Evolutionary conservation across 2,888 invertebrate genomes (phyloP).

Genomic region (Dryocosmus kuriphilus): DNA sequence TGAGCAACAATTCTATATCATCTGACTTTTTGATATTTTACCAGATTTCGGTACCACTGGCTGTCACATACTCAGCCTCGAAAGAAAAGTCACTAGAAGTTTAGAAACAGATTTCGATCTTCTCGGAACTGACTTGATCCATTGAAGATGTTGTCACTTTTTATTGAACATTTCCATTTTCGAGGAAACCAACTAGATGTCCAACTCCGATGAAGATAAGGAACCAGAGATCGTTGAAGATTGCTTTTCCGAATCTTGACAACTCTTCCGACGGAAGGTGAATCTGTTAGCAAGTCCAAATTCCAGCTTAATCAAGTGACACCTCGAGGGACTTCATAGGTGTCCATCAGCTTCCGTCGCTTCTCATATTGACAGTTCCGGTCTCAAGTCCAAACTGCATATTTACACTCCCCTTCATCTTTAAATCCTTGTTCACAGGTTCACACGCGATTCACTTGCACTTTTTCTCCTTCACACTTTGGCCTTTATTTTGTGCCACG

Average conservation of each 20-base stretch:
- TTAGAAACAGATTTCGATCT: background rate
- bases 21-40: background rate
- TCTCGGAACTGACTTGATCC: background rate
- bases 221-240: background rate
- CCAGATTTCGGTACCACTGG: background rate
- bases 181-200: background rate
- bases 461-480: constrained; percentile 10
- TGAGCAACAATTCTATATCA: no score
- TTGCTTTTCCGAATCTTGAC: background rate
- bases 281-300: background rate
- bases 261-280: constrained; percentile 12
- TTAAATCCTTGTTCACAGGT: constrained; percentile 43
- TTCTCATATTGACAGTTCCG: background rate
- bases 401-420: constrained; percentile 32
- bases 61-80: background rate
- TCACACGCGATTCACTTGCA: constrained; percentile 50
- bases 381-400: background rate
- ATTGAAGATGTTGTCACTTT: background rate
- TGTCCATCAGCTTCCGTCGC: constrained; percentile 21
- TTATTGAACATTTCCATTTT: background rate
- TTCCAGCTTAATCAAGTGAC: background rate
- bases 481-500: background rate
- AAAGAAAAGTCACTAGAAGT: background rate
- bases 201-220: background rate
- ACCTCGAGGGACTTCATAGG: background rate